Evolutionary conservation across 2,113 vertebrate genomes (phyloP), one percentile per base, ranked within the genome.

Genomic region (Albula goreensis): DNA sequence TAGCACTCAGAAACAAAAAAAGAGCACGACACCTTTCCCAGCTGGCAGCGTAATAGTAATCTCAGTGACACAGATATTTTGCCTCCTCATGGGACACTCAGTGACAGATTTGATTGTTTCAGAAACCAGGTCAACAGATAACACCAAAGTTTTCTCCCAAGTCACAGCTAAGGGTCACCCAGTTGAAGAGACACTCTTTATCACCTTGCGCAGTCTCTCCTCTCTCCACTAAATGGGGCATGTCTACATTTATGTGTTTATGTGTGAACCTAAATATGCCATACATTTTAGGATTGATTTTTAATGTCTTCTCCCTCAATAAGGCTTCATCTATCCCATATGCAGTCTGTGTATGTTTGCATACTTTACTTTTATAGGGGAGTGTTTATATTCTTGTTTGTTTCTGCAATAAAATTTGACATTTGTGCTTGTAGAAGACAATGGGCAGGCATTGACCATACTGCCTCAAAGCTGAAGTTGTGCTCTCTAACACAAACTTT

Each of bases 1-100:
- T 41, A 41, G 31, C 31, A 41, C 31, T 1, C 31, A 1, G 31
- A 41, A 41, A 41, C 31, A 41, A 41, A 41, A 41, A 41, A 41
- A 41, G 31, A 41, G 31, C 31, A 41, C 85, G 84, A 90, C 85
- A 88, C 86, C 48, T 87, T 80, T 90, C 60, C 79, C 84, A 88
- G 90, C 52, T 12, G n/a, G 9, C 63, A 86, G 88, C 31, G 31
- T 41, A 41, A 90, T 88, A 57, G 51, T 83, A 85, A 90, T 91
- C 87, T 90, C 66, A 48, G 5, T 90, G 89, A 90, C 88, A 90
- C 84, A 80, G 84, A 89, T 90, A 90, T 89, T 74, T 22, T 49
- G 80, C 89, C 88, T 89, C 50, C 48, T 70, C 51, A 41, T 86
- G 77, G 74, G 50, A 85, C 49, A 56, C 87, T 51, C 66, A 22